Evolutionary conservation across 2,113 vertebrate genomes (phyloP).

Genomic region (Pituophis catenifer): DNA sequence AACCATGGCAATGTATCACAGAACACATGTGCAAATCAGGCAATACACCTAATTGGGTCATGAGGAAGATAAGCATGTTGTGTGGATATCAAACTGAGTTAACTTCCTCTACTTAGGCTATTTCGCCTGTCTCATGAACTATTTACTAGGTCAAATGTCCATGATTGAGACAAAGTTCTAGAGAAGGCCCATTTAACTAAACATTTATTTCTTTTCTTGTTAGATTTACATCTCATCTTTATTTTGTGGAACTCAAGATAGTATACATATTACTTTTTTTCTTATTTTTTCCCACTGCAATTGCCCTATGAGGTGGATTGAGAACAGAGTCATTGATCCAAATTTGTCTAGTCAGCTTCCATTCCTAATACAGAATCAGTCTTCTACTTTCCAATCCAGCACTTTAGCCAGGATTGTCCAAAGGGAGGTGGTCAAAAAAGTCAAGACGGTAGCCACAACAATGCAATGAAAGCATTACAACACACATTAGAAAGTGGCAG

Average conservation of each 20-base stretch:
- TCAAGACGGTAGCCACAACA: background rate
- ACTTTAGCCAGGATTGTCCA: background rate
- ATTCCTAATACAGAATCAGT: background rate
- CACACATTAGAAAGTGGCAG: background rate
- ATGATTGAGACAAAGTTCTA: background rate
- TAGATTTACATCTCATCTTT: background rate
- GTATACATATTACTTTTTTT: background rate
- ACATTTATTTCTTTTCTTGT: background rate
- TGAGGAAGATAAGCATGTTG: background rate
- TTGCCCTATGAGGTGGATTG: background rate
- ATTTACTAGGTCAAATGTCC: background rate
- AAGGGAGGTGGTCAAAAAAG: background rate
- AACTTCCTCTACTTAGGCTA: background rate
- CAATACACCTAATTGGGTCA: background rate
- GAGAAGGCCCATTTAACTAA: background rate
- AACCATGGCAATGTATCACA: background rate
- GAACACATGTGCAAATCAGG: background rate
- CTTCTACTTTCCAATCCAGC: background rate
- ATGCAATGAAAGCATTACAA: background rate
- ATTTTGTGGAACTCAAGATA: background rate
- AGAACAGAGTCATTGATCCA: background rate
- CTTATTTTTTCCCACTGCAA: background rate
- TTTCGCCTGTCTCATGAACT: background rate
- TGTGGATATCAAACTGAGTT: background rate
- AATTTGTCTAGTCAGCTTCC: background rate